A percentile compares a stretch with the other conserved stretches of the same genome.
phyloP scores from a whole-genome alignment of 2,888 invertebrate species.

The Epinotia nisella region DNA sequence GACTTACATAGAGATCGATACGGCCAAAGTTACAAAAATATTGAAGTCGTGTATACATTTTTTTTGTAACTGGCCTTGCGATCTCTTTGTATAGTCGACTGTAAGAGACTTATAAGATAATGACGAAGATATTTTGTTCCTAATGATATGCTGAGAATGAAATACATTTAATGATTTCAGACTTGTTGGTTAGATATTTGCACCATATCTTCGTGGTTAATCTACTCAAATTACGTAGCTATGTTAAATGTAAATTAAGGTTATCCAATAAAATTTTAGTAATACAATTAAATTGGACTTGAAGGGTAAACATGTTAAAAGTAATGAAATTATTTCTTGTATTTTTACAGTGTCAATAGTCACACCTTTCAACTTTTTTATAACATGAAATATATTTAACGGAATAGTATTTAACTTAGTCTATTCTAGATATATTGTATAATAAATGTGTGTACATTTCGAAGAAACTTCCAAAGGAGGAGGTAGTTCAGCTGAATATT shows the following conservation, averaged over 20 bases:
- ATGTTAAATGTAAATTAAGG: background rate
- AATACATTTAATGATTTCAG: background rate
- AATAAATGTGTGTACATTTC: background rate
- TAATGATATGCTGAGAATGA: background rate
- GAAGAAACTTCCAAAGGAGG: background rate
- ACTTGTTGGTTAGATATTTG: background rate
- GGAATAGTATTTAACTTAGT: background rate
- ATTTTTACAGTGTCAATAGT: background rate
- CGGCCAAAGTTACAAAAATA: no score
- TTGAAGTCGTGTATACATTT: no score
- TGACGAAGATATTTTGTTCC: background rate
- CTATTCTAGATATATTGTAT: conserved; percentile 1
- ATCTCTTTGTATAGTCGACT: no score
- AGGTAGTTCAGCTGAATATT: background rate
- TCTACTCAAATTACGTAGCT: background rate
- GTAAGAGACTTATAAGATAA: background rate
- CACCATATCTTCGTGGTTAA: background rate
- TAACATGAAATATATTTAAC: background rate
- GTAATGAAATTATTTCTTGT: background rate
- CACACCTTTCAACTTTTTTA: background rate
- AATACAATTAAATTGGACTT: background rate
- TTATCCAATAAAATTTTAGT: background rate
- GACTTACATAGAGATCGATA: no score
- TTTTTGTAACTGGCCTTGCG: no score
- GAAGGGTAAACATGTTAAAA: background rate